A percentile compares a stretch with the other conserved stretches of the same genome.
Evolutionary conservation across 2,888 invertebrate genomes (phyloP).

Genomic region (Agrotis ipsilon): DNA sequence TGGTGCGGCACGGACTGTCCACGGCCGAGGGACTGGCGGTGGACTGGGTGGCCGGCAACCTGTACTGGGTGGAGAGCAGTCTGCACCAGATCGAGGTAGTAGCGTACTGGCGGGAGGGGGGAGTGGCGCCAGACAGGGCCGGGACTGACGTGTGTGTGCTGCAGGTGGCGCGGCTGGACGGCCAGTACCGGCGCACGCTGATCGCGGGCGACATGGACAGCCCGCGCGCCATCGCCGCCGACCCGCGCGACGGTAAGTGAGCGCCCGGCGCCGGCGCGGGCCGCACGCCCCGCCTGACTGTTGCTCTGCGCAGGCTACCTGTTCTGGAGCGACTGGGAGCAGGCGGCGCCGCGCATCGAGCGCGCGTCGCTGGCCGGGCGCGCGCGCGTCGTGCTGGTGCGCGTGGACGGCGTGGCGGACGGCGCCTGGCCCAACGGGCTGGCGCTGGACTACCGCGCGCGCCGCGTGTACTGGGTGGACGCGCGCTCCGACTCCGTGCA

Average conservation of each 20-base stretch:
- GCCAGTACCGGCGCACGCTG: conserved; percentile 94
- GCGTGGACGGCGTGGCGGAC: conserved; percentile 88
- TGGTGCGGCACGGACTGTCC: conserved; percentile 95
- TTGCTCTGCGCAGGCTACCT: conserved; percentile 84
- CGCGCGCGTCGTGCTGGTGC: conserved; percentile 91
- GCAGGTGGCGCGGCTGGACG: conserved; percentile 87
- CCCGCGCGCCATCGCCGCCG: conserved; percentile 95
- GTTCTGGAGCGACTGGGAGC: conserved; percentile 98
- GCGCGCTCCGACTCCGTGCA: conserved; percentile 96
- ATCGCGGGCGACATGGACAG: conserved; percentile 96
- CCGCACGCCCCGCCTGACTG: too few relatives aligned
- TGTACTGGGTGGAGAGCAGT: conserved; percentile 97
- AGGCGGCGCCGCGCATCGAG: conserved; percentile 95
- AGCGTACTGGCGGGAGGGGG: conserved; percentile 51
- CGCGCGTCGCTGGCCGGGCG: conserved; percentile 95
- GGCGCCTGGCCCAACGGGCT: conserved; percentile 97
- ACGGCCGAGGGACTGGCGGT: conserved; percentile 97
- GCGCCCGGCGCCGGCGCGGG: too few relatives aligned
- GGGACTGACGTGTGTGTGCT: too few relatives aligned
- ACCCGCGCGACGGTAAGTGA: conserved; percentile 93
- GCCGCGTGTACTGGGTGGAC: conserved; percentile 96
- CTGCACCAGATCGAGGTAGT: conserved; percentile 95
- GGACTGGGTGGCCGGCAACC: conserved; percentile 96
- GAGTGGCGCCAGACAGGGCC: conserved; percentile 75
- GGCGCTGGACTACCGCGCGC: conserved; percentile 94